A percentile compares a stretch with the other conserved stretches of the same genome.
Conservation (phyloP, 2,888 invertebrate species). For the Miltochrista miniata region DNA sequence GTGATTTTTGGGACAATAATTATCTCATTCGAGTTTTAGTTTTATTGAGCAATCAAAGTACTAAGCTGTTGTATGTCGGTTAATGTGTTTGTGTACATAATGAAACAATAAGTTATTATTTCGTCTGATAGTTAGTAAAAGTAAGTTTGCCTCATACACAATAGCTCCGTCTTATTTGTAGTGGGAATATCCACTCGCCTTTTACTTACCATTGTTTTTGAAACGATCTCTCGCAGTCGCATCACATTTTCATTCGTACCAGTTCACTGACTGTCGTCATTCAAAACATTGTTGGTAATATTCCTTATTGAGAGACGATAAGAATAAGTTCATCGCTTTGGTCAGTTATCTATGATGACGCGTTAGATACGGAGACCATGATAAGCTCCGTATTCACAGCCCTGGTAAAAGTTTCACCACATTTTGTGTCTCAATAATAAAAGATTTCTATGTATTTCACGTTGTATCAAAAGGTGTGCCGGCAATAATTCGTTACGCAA, state of each 20-base stretch:
- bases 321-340: conserved; percentile 6
- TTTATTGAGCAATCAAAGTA: conserved; percentile 6
- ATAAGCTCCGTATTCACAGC: conserved; percentile 54
- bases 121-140: conserved; percentile 60
- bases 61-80: conserved; percentile 24
- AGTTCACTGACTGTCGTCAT: conserved; percentile 25
- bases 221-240: conserved; percentile 37
- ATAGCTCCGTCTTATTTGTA: conserved; percentile 52
- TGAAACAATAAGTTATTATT: conserved; percentile 49
- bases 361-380: conserved; percentile 25
- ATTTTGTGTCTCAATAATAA: conserved; percentile 65
- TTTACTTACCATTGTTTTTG: conserved; percentile 65
- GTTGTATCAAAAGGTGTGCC: conserved; percentile 71
- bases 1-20: too few species aligned
- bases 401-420: conserved; percentile 55
- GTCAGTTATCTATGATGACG: conserved; percentile 21
- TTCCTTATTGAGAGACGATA: conserved; percentile 4
- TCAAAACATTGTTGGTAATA: conserved; percentile 13
- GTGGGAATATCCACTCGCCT: conserved; percentile 64
- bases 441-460: conserved; percentile 73
- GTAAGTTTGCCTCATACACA: conserved; percentile 58
- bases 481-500: conserved; percentile 74
- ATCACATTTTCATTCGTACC: conserved; percentile 29
- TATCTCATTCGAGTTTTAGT: too few species aligned
- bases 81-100: conserved; percentile 38